phyloP scores from a whole-genome alignment of 2,888 invertebrate species.

The Allygus modestus region DNA sequence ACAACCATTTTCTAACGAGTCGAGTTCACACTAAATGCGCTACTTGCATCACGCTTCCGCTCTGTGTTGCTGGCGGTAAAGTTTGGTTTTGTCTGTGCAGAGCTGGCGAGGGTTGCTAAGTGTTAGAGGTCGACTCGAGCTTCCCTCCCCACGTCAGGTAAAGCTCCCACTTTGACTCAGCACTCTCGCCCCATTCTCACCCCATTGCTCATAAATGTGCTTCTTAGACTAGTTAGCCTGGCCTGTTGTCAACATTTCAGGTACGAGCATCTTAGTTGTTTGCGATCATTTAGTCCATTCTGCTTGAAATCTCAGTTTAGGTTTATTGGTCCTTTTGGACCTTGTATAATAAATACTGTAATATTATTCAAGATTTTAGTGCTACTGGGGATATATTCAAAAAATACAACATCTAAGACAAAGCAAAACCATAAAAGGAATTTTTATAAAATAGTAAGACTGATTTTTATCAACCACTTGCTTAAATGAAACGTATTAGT shows the following conservation, averaged over 20 bases:
- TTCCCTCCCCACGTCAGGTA: slow-evolving; percentile 17
- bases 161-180: slow-evolving; percentile 18
- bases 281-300: slow-evolving; percentile 21
- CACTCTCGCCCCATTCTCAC: slow-evolving; percentile 45
- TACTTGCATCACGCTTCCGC: slow-evolving; percentile 54
- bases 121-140: slow-evolving; percentile 5
- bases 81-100: slow-evolving; percentile 59
- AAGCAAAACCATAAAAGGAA: too few species aligned
- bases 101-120: not conserved
- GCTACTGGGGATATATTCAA: too few species aligned
- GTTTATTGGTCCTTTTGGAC: too few species aligned
- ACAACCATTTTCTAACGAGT: not conserved
- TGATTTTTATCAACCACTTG: too few species aligned
- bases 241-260: slow-evolving; percentile 58
- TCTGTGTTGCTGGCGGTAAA: slow-evolving; percentile 34
- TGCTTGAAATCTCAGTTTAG: not conserved
- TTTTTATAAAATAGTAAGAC: too few species aligned
- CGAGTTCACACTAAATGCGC: slow-evolving; percentile 45
- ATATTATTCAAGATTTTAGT: too few species aligned
- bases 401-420: too few species aligned
- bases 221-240: slow-evolving; percentile 50
- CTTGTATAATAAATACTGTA: too few species aligned
- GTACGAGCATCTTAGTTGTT: slow-evolving; percentile 30
- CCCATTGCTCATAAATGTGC: slow-evolving; percentile 51
- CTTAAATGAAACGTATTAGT: too few species aligned